These are phyloP conservation scores for Rhinichthys klamathensis DNA, from an alignment of 2,113 vertebrate species.

Conservation along the genomic window DNA sequence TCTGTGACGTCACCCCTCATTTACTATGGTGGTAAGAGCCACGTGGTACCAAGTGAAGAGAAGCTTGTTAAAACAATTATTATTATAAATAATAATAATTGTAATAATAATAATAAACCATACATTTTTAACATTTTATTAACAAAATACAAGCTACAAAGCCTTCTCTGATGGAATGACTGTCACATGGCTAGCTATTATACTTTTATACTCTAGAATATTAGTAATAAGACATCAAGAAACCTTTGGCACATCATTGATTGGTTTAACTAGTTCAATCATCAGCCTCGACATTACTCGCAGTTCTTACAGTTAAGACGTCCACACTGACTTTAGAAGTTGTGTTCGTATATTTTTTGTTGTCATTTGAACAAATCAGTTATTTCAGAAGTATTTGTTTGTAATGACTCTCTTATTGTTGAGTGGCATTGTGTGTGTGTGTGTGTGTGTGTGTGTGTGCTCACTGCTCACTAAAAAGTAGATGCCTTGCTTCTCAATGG, in stretches of 20 bases:
- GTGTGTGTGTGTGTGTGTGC: too few species aligned
- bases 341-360: not conserved
- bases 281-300: not conserved
- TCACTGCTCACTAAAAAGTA: not conserved
- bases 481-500: not conserved
- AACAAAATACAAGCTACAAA: not conserved
- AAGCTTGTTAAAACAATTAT: not conserved
- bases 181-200: not conserved
- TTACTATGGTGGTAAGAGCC: slow-evolving; percentile 24
- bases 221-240: not conserved
- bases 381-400: not conserved
- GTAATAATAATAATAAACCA: not conserved
- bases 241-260: not conserved
- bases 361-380: not conserved
- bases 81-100: too few species aligned
- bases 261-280: not conserved
- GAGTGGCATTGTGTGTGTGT: not conserved
- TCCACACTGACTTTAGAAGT: not conserved
- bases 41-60: slow-evolving; percentile 27
- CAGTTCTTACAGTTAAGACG: not conserved
- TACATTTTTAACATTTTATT: not conserved
- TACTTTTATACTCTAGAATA: not conserved
- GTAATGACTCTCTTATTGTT: not conserved
- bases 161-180: too few species aligned
- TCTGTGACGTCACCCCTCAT: not conserved